Evolutionary conservation across 2,113 vertebrate species (phyloP), one percentile per base, ranked within the genome.

Genomic region (Epinephelus cyanopodus): DNA sequence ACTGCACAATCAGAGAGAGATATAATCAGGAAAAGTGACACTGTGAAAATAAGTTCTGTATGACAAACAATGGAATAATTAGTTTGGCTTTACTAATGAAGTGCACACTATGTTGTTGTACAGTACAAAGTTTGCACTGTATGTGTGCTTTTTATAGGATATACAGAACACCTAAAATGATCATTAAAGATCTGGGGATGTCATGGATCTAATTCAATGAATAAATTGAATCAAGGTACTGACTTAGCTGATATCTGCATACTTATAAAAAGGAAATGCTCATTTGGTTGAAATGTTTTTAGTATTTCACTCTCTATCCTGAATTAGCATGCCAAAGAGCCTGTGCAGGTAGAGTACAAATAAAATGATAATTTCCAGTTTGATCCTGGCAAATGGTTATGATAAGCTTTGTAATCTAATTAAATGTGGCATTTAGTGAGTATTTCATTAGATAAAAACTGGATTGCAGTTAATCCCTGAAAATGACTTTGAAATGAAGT

Each of bases 401-500:
- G 57, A 82, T 37, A 73, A 71, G 47, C 63, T 88, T 79, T 57
- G 45, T 70, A 73, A 72, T 88, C 53, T 86, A 77, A 83, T 76
- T 68, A 88, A 79, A 84, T 18, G 77, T 78, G 60, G 0, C 73
- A 78, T 77, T 90, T 63, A 65, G 60, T 73, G 50, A 72, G 48
- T 54, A 62, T 76, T 57, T 79, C 50, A 79, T 83, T 50, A 68
- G 48, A 81, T 83, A 54, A n/a, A 27, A 83, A 61, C 4, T 65
- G 29, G 27, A 27, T 42, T 13, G 23, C 60, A 60, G 54, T 85
- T 85, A 71, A 84, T 67, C 25, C 54, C 25, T 62, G 18, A 70
- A 80, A 82, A 66, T 60, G 9, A 77, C 66, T 79, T 70, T 48
- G n/a, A 56, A 56, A 77, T 33, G 21, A 82, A 77, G 42, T 12